Evolutionary conservation across 23 tunicate genomes (phyloP), one percentile per base, ranked within the genome.

Genomic region (Trididemnum nubilum): DNA sequence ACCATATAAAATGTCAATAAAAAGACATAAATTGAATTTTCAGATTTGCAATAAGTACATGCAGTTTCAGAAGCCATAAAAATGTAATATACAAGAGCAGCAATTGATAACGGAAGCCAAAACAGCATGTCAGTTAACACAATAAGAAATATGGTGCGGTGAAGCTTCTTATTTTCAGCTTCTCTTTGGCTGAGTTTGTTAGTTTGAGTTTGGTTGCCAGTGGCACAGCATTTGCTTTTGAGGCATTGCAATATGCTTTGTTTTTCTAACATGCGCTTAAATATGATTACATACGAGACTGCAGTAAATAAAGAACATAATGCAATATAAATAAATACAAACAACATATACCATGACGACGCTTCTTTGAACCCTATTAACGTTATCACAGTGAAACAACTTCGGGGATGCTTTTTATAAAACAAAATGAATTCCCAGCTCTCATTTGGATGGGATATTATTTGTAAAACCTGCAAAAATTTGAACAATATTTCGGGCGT

Each of bases 141-240:
- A 22, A 61, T 61, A 4, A 61, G 29, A 22, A n/a, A 61, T 61
- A 61, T 61, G 22, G 29, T n/a, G 15, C 69, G 19, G 22, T 61
- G 69, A 24, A 61, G 69, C 29, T 61, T 61, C 24, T 25, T n/a
- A 22, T 61, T 61, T 61, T 61, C 69, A 9, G 69, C 69, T 61
- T 25, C 69, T 22, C 69, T 15, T 9, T 61, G 69, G 4, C 5
- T 15, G 69, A 4, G 23, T 9, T 9, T 22, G 29, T 25, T 22
- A 44, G 15, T 15, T 7, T 9, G 15, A 9, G 12, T 15, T 44
- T 44, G 54, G 54, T 44, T 44, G 9, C 54, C 54, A 44, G 15
- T 44, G n/a, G n/a, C n/a, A n/a, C n/a, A n/a, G n/a, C n/a, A n/a
- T n/a, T n/a, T n/a, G n/a, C n/a, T n/a, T n/a, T n/a, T n/a, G n/a